Conservation (phyloP, 2,113 vertebrate genomes). For the Myotis brandtii region DNA sequence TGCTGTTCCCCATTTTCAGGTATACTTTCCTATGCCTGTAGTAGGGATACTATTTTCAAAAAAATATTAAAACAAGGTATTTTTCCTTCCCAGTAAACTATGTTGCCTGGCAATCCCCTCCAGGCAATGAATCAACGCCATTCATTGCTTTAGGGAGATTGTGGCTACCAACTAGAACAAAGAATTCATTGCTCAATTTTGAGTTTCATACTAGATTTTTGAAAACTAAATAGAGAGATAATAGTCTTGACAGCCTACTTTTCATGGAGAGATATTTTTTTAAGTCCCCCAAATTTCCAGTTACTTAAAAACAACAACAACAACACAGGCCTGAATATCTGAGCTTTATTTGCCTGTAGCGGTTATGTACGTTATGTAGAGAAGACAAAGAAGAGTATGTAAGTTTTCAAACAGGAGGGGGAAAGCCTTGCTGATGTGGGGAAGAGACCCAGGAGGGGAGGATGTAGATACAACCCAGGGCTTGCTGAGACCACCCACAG, state of each 20-base stretch:
- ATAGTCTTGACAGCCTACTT: constrained; percentile 60
- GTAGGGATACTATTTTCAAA: constrained; percentile 72
- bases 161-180: constrained; percentile 70
- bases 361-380: background rate
- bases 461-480: background rate
- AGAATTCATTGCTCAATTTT: constrained; percentile 71
- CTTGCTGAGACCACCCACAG: background rate
- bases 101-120: constrained; percentile 59
- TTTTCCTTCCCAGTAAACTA: constrained; percentile 72
- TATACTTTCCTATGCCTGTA: constrained; percentile 49
- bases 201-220: constrained; percentile 49
- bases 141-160: constrained; percentile 71
- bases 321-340: background rate
- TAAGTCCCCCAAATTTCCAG: constrained; percentile 9
- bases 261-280: constrained; percentile 57
- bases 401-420: background rate
- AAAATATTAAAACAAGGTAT: constrained; percentile 77
- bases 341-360: background rate
- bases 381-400: background rate
- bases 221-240: constrained; percentile 59
- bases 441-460: background rate
- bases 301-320: background rate
- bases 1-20: constrained; percentile 22
- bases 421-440: background rate
- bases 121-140: constrained; percentile 68